These are phyloP conservation scores for Brachionichthys hirsutus DNA, from an alignment of 2,113 vertebrate species.

Conservation along the genomic window DNA sequence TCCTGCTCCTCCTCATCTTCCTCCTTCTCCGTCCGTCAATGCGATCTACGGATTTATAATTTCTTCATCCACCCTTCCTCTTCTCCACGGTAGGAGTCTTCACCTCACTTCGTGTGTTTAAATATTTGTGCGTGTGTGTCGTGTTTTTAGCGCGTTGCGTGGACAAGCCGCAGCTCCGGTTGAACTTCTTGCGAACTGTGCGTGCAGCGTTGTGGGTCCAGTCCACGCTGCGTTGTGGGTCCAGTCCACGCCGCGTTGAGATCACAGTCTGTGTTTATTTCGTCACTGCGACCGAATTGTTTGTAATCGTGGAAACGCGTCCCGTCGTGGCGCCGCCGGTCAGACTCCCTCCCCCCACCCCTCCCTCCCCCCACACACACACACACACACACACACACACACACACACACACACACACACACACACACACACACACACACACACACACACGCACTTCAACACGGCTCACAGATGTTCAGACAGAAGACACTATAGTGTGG, in stretches of 20 bases:
- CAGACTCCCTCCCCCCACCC: too few species aligned
- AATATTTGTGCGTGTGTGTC: background rate
- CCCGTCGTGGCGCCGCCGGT: too few species aligned
- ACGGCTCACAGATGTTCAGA: conserved; percentile 54
- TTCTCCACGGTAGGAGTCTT: conserved; percentile 54
- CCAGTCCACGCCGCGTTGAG: too few species aligned
- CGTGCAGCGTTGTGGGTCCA: too few species aligned
- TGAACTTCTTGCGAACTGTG: too few species aligned
- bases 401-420: background rate
- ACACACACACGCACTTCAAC: background rate
- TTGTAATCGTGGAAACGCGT: background rate
- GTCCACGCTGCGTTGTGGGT: too few species aligned
- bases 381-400: background rate
- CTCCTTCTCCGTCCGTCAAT: conserved; percentile 58
- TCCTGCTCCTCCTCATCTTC: conserved; percentile 12
- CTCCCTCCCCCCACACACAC: too few species aligned
- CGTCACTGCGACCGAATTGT: background rate
- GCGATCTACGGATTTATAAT: conserved; percentile 70
- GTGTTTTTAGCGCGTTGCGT: too few species aligned
- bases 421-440: background rate
- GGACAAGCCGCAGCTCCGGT: too few species aligned
- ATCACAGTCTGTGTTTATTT: background rate
- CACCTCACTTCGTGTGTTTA: background rate
- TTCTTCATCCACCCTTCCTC: background rate
- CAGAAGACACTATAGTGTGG: conserved; percentile 22